Conservation (phyloP, 2,113 vertebrate species). For the Nanorana parkeri region DNA sequence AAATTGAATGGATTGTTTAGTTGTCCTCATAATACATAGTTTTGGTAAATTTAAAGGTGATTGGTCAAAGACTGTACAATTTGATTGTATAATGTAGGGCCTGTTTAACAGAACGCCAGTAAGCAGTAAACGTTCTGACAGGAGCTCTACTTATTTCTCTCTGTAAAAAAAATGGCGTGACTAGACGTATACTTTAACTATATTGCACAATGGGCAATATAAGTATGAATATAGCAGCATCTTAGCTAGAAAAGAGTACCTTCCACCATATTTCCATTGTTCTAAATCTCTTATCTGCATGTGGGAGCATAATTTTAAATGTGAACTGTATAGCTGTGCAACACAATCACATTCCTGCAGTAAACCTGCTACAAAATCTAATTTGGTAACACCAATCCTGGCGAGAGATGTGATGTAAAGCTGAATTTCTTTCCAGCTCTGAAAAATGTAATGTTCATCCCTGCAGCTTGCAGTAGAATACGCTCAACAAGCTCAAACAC, state of each 20-base stretch:
- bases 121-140: no score
- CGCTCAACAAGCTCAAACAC: conserved; percentile 6
- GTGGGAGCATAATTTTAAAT: not conserved
- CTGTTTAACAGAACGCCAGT: no score
- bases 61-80: no score
- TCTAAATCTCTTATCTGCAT: not conserved
- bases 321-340: conserved; percentile 12
- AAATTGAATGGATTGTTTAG: no score
- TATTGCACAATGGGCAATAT: not conserved
- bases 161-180: no score
- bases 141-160: no score
- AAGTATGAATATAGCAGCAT: not conserved
- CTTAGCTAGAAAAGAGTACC: not conserved
- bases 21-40: no score
- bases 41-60: no score
- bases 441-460: conserved; percentile 44
- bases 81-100: no score
- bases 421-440: conserved; percentile 32
- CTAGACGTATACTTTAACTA: no score
- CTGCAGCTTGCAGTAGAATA: conserved; percentile 36
- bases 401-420: conserved; percentile 6
- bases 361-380: conserved; percentile 31
- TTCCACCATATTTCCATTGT: not conserved
- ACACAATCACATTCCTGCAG: conserved; percentile 18
- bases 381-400: conserved; percentile 34